Conservation (phyloP, 2,113 vertebrate genomes). For the Aegypius monachus region DNA sequence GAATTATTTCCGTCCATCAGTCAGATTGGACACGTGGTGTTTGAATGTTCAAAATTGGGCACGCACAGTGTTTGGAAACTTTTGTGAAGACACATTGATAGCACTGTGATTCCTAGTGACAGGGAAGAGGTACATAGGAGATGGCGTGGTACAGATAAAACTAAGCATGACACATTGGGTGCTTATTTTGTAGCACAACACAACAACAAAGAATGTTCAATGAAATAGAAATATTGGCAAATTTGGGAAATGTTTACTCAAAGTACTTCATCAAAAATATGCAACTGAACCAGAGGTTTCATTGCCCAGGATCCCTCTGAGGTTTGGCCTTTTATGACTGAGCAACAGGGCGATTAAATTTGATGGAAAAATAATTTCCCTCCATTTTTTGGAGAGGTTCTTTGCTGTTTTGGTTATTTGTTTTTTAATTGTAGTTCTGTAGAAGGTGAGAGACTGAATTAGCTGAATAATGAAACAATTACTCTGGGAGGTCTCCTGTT, state of each 20-base stretch:
- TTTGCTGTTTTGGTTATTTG: not conserved
- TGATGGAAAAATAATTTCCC: not conserved
- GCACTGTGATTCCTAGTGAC: not conserved
- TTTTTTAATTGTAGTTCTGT: not conserved
- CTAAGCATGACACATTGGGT: fast-evolving
- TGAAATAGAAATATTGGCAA: not conserved
- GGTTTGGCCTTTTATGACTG: not conserved
- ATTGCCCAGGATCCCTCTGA: not conserved
- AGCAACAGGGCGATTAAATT: not conserved
- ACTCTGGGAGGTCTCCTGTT: not conserved
- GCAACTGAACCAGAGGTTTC: not conserved
- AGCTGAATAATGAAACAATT: not conserved
- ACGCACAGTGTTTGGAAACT: not conserved
- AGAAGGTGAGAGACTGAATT: not conserved
- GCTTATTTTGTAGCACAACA: not conserved
- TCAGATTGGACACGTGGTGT: not conserved
- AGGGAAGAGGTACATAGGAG: not conserved
- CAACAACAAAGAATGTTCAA: not conserved
- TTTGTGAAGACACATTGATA: not conserved
- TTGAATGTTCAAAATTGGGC: fast-evolving
- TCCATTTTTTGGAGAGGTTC: not conserved
- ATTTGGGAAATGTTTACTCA: not conserved
- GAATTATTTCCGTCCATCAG: not conserved
- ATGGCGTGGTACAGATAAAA: not conserved
- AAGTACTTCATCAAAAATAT: not conserved